Evolutionary conservation across 2,113 vertebrate species (phyloP).

Genomic region (Aspiorhynchus laticeps): DNA sequence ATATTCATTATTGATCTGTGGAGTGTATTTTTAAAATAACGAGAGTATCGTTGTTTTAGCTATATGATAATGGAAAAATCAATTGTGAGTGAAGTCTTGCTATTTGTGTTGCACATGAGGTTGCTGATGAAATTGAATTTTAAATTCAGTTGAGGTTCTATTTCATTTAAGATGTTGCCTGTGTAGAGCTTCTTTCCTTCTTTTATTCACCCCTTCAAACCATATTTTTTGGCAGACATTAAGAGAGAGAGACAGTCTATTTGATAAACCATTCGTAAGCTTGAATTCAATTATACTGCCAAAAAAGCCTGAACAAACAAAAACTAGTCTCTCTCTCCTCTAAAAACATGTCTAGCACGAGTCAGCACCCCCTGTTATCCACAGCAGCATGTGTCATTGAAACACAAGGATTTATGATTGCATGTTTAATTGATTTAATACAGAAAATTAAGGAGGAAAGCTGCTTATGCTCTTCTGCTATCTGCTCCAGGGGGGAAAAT

Average conservation of each 20-base stretch:
- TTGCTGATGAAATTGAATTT: background rate
- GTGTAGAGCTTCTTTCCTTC: background rate
- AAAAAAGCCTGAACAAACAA: background rate
- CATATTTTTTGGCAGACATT: background rate
- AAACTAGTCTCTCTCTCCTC: slow-evolving; percentile 7
- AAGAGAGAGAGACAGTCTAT: background rate
- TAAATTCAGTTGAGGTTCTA: background rate
- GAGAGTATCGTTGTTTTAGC: background rate
- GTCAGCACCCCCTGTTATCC: slow-evolving; percentile 50
- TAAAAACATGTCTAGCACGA: slow-evolving; percentile 42
- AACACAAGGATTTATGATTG: slow-evolving; percentile 63
- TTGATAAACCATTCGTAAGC: slow-evolving; percentile 3
- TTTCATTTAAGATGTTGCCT: background rate
- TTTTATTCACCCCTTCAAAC: background rate
- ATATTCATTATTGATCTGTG: background rate
- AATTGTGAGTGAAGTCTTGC: background rate
- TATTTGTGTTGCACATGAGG: background rate
- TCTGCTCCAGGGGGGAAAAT: slow-evolving; percentile 47
- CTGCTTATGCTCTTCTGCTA: slow-evolving; percentile 56
- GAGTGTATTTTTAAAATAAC: background rate
- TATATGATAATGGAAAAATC: background rate
- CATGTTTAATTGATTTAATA: slow-evolving; percentile 67
- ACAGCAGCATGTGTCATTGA: slow-evolving; percentile 59
- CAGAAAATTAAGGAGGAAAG: slow-evolving; percentile 61
- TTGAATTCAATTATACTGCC: background rate